Evolutionary conservation across 1,140 invertebrate species (phyloP).

Genomic region (Pantala flavescens): DNA sequence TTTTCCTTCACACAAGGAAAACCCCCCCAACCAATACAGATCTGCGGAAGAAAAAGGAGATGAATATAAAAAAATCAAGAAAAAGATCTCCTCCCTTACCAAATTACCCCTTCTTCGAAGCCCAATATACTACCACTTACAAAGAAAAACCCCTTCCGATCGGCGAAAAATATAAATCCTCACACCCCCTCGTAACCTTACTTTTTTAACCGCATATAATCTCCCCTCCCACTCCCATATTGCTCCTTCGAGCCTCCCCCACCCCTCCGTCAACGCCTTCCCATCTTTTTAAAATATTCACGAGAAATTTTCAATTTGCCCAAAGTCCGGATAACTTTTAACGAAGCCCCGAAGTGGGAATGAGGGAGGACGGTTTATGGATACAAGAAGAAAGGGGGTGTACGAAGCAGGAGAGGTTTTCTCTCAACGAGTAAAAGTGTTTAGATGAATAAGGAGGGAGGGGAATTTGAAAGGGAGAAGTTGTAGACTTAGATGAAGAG

Average conservation of each 20-base stretch:
- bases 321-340: neutral
- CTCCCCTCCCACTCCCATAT: neutral
- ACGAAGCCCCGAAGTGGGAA: neutral
- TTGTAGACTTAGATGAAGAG: too few species aligned
- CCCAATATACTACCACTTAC: too few species aligned
- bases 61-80: neutral
- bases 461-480: too few species aligned
- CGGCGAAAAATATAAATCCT: neutral
- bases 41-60: neutral
- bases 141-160: too few species aligned
- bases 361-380: neutral
- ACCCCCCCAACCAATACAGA: too few species aligned
- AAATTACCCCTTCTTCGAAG: too few species aligned
- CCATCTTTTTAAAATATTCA: constrained; percentile 9
- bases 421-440: too few species aligned
- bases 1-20: neutral
- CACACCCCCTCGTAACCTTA: neutral
- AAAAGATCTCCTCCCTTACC: neutral
- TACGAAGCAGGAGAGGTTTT: too few species aligned
- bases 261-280: neutral
- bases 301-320: constrained; percentile 6
- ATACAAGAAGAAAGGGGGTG: too few species aligned
- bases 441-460: too few species aligned
- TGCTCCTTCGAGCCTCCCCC: too few species aligned
- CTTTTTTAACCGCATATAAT: neutral